Percentiles rank a stretch among this genome's conserved stretches.
These are phyloP conservation scores for Orthonychiurus folsomi DNA, from an alignment of 2,888 invertebrate species.

Conservation along the genomic window DNA sequence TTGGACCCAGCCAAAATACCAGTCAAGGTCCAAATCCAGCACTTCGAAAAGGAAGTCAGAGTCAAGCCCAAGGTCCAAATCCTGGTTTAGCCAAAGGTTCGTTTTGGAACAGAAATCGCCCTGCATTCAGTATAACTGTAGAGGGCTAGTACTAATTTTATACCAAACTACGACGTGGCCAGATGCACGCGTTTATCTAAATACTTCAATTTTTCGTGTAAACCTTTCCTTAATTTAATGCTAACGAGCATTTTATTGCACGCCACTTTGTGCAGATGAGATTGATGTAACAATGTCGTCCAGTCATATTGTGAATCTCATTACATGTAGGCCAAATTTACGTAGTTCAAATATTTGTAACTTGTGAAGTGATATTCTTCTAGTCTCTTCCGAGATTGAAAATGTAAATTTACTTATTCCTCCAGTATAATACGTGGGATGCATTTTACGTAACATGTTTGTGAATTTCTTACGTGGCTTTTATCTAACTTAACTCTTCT, in stretches of 20 bases:
- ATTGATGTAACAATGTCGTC: neutral
- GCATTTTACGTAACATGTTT: too few species aligned
- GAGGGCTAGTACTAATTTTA: neutral
- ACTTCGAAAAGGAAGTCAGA: conserved; percentile 69
- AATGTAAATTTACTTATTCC: too few species aligned
- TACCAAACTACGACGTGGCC: too few species aligned
- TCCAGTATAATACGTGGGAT: too few species aligned
- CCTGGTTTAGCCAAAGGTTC: conserved; percentile 32
- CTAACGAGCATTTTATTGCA: too few species aligned
- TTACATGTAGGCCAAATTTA: neutral
- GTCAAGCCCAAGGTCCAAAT: conserved; percentile 58
- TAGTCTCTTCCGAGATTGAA: too few species aligned
- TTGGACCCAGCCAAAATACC: conserved; percentile 40
- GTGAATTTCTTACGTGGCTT: too few species aligned
- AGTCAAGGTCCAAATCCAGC: conserved; percentile 62
- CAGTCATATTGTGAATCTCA: neutral
- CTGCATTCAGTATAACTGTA: conserved; percentile 2
- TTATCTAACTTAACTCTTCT: too few species aligned
- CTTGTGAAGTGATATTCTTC: neutral
- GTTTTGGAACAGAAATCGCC: conserved; percentile 26
- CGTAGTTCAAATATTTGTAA: neutral
- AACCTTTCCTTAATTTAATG: too few species aligned
- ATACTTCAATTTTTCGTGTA: too few species aligned
- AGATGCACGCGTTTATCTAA: too few species aligned
- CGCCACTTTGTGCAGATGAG: too few species aligned